Conservation (phyloP, 2,797 vertebrate genomes). For the Myotis pilosus region DNA sequence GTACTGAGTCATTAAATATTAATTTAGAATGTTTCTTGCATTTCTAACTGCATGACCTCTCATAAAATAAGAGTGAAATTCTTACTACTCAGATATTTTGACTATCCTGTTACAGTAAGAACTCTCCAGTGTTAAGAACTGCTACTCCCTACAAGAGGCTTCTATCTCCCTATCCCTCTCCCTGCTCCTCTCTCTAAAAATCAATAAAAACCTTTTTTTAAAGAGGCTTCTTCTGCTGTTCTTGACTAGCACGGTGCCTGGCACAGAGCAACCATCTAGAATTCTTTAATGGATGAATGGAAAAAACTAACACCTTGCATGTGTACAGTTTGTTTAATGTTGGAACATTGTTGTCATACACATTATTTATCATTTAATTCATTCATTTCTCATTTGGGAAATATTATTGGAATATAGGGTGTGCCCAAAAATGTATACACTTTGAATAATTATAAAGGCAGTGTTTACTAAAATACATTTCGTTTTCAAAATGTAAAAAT, state of each 20-base stretch:
- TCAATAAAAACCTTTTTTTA: no score
- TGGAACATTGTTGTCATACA: not conserved
- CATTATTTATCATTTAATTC: not conserved
- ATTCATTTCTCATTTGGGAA: not conserved
- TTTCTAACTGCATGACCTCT: not conserved
- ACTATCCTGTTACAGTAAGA: not conserved
- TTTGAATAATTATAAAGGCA: no score
- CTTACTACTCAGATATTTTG: not conserved
- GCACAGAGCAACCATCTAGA: not conserved
- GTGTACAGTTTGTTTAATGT: not conserved
- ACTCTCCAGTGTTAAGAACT: not conserved
- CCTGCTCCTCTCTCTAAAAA: no score
- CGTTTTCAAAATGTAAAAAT: no score
- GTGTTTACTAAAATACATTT: no score
- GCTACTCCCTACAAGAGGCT: not conserved
- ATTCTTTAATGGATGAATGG: not conserved
- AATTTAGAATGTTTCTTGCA: not conserved
- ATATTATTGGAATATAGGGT: not conserved
- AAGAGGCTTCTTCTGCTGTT: not conserved
- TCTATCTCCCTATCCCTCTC: not conserved
- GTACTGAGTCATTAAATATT: not conserved
- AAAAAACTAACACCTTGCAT: not conserved
- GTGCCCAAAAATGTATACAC: no score
- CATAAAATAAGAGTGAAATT: constrained; percentile 8
- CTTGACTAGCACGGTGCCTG: not conserved